phyloP scores from a whole-genome alignment of 2,797 vertebrate genomes.

The Chaetodon trifasciatus region DNA sequence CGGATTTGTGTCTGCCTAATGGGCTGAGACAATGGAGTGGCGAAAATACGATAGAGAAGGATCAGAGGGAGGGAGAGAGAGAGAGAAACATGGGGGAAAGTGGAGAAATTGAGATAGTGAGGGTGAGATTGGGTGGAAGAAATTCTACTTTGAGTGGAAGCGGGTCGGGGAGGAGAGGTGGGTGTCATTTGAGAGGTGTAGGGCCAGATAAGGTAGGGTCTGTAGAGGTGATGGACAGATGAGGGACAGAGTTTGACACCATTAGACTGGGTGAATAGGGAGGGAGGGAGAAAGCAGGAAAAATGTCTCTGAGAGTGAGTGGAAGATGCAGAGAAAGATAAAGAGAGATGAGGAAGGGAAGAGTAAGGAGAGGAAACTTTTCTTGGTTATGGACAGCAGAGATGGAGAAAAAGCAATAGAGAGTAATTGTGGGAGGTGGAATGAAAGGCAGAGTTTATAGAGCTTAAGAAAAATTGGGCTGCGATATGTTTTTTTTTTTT shows the following conservation, averaged over 20 bases:
- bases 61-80: slow-evolving; percentile 49
- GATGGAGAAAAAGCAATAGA: slow-evolving; percentile 33
- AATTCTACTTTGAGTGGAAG: slow-evolving; percentile 43
- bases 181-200: slow-evolving; percentile 11
- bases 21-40: slow-evolving; percentile 80
- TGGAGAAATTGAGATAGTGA: slow-evolving; percentile 57
- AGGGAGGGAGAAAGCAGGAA: background rate
- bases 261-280: slow-evolving; percentile 9
- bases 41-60: slow-evolving; percentile 70
- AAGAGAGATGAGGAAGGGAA: slow-evolving; percentile 30
- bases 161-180: background rate
- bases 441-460: slow-evolving; percentile 29
- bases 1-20: slow-evolving; percentile 83
- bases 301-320: slow-evolving; percentile 20
- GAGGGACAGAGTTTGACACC: slow-evolving; percentile 30
- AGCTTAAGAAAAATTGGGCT: slow-evolving; percentile 38
- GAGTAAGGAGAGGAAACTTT: slow-evolving; percentile 3
- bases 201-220: slow-evolving; percentile 28
- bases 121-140: slow-evolving; percentile 51
- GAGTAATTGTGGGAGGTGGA: slow-evolving; percentile 36
- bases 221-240: slow-evolving; percentile 21
- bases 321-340: slow-evolving; percentile 17
- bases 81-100: slow-evolving; percentile 20
- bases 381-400: slow-evolving; percentile 18
- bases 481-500: slow-evolving; percentile 19